These are phyloP conservation scores for Guaruba guarouba DNA, from an alignment of 2,113 vertebrate species.

Conservation along the genomic window DNA sequence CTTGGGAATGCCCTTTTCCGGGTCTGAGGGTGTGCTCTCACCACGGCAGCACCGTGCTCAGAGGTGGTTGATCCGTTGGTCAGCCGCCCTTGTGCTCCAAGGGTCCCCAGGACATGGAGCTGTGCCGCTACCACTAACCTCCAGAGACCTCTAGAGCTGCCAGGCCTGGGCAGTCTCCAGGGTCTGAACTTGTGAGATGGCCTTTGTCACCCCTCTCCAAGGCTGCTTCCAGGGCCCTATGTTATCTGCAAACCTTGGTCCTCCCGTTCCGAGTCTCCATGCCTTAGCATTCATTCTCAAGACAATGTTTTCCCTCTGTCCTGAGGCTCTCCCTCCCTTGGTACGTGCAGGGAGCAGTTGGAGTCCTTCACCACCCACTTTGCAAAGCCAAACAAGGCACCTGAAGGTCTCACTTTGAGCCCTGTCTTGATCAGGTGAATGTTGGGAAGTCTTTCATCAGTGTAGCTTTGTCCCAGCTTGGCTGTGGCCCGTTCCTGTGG, in stretches of 20 bases:
- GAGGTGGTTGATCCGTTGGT: fast-evolving
- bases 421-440: background rate
- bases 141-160: background rate
- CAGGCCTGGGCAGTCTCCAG: background rate
- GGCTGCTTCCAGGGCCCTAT: background rate
- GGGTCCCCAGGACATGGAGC: background rate
- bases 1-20: background rate
- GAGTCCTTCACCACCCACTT: background rate
- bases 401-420: background rate
- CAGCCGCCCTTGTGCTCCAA: fast-evolving
- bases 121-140: background rate
- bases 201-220: background rate
- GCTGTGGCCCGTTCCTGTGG: background rate
- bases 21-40: background rate
- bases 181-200: background rate
- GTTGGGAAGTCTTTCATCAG: background rate
- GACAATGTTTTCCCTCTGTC: fast-evolving
- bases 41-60: fast-evolving
- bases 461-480: fast-evolving
- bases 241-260: background rate
- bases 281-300: background rate
- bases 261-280: fast-evolving
- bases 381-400: background rate
- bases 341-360: background rate
- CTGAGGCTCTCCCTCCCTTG: background rate